phyloP scores from a whole-genome alignment of 1,140 invertebrate species.

The Saxidomus purpurata region DNA sequence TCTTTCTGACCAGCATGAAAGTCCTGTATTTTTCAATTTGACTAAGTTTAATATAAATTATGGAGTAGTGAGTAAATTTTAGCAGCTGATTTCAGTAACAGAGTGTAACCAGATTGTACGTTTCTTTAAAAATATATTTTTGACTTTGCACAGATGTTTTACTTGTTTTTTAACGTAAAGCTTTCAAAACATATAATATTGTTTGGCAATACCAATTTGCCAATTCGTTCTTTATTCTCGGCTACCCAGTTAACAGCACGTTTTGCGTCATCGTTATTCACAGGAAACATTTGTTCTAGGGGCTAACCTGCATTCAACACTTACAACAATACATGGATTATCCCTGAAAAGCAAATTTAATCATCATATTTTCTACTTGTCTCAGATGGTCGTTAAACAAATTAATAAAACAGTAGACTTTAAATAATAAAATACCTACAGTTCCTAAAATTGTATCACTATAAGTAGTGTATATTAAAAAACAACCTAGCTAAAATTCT shows the following conservation, averaged over 20 bases:
- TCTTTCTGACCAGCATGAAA: too few species aligned
- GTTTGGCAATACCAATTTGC: too few species aligned
- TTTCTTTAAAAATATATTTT: too few species aligned
- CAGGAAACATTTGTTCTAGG: slow-evolving; percentile 84
- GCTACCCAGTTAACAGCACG: slow-evolving; percentile 80
- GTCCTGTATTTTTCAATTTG: too few species aligned
- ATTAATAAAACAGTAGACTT: not conserved
- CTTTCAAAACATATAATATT: too few species aligned
- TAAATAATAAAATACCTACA: not conserved
- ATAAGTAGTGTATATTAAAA: not conserved
- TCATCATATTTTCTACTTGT: too few species aligned
- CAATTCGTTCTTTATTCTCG: slow-evolving; percentile 80
- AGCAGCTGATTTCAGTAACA: too few species aligned
- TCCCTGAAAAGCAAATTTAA: slow-evolving; percentile 69
- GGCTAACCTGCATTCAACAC: slow-evolving; percentile 83
- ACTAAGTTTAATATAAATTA: too few species aligned
- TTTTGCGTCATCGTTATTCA: slow-evolving; percentile 81
- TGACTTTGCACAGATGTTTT: too few species aligned
- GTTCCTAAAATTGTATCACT: not conserved
- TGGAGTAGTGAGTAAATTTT: too few species aligned
- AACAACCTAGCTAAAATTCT: slow-evolving; percentile 46
- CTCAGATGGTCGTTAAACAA: not conserved
- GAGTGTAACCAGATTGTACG: too few species aligned
- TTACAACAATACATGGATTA: slow-evolving; percentile 81
- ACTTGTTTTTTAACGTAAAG: too few species aligned